Conservation (phyloP, 2,797 vertebrate genomes). For the Microhierax caerulescens region DNA sequence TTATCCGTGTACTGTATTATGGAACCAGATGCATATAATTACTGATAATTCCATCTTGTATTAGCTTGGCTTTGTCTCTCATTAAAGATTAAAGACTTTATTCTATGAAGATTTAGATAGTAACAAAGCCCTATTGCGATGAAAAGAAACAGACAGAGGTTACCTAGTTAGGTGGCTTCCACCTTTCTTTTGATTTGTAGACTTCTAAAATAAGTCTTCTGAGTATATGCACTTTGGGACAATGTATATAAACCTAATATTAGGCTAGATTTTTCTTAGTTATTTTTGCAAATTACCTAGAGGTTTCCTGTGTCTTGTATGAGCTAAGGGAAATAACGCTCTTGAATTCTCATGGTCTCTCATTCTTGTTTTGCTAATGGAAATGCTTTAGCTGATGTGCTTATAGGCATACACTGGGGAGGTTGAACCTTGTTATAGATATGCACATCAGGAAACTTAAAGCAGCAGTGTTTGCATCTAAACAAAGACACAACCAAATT, state of each 20-base stretch:
- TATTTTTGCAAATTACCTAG: not conserved
- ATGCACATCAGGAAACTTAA: accelerated
- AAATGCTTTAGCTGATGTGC: not conserved
- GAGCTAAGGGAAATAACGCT: not conserved
- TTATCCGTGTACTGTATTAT: not conserved
- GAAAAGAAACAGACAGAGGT: not conserved
- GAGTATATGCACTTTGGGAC: not conserved
- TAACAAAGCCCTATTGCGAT: not conserved
- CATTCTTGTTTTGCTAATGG: not conserved
- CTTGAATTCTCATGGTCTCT: not conserved
- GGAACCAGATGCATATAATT: not conserved
- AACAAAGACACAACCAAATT: not conserved
- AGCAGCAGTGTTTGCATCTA: not conserved
- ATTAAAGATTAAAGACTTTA: conserved; percentile 3
- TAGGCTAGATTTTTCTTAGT: not conserved
- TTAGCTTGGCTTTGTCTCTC: not conserved
- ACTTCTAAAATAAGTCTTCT: not conserved
- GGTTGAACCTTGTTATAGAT: not conserved
- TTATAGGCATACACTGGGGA: not conserved
- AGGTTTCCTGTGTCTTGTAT: not conserved
- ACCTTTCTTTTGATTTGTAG: not conserved
- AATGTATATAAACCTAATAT: not conserved
- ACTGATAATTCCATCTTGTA: not conserved
- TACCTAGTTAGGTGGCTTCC: not conserved
- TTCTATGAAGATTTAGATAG: conserved; percentile 15